These are phyloP conservation scores for Nasonovia ribisnigri DNA, from an alignment of 2,888 invertebrate genomes.

Conservation along the genomic window DNA sequence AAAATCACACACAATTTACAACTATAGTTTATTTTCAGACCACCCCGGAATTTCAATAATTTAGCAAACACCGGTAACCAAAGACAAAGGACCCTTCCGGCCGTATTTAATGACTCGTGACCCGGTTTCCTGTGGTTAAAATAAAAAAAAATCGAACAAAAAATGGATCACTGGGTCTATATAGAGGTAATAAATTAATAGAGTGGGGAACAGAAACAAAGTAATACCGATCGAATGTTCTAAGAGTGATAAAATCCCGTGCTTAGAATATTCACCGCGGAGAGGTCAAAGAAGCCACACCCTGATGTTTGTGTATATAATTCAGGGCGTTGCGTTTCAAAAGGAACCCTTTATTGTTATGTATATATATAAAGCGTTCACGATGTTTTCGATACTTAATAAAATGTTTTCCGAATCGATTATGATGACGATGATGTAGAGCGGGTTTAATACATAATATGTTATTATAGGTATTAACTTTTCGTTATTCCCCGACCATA, in stretches of 20 bases:
- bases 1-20: background rate
- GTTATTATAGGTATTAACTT: conserved; percentile 22
- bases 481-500: conserved; percentile 6
- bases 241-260: conserved; percentile 59
- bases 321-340: conserved; percentile 62
- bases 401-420: conserved; percentile 53
- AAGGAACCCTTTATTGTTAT: conserved; percentile 51
- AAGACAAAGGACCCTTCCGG: conserved; percentile 61
- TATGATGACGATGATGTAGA: conserved; percentile 29
- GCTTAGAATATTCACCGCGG: conserved; percentile 58
- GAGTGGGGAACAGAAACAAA: conserved; percentile 52
- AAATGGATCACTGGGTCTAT: conserved; percentile 31
- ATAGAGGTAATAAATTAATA: conserved; percentile 50
- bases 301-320: conserved; percentile 60
- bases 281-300: conserved; percentile 64
- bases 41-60: conserved; percentile 37
- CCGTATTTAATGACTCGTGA: conserved; percentile 56
- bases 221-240: conserved; percentile 48
- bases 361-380: conserved; percentile 22
- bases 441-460: conserved; percentile 18
- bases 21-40: conserved; percentile 27
- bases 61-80: conserved; percentile 37
- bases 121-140: conserved; percentile 61
- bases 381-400: conserved; percentile 51
- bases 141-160: conserved; percentile 55